Evolutionary conservation across 2,888 invertebrate genomes (phyloP).

Genomic region (Plutella xylostella): DNA sequence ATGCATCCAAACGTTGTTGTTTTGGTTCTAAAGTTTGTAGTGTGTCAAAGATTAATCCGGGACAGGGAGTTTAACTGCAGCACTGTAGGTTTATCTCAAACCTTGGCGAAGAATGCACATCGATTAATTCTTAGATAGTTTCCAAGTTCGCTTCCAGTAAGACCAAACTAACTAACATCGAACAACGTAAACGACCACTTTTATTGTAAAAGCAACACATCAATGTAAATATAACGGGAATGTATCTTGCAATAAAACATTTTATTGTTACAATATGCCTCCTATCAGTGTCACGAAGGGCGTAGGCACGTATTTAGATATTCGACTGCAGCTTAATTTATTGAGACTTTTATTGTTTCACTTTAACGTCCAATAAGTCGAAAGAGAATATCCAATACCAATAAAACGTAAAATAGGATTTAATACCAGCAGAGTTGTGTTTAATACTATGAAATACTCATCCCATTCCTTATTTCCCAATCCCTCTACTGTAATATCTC

Average conservation of each 20-base stretch:
- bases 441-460: background rate
- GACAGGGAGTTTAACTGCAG: background rate
- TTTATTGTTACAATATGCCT: constrained; percentile 52
- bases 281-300: constrained; percentile 42
- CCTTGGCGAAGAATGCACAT: background rate
- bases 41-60: background rate
- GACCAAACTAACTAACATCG: too few species aligned
- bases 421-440: background rate
- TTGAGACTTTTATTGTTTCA: constrained; percentile 50
- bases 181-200: background rate
- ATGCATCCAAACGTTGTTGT: constrained; percentile 14
- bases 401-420: constrained; percentile 9
- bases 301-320: constrained; percentile 48
- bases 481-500: background rate
- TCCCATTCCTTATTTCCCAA: background rate
- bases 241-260: constrained; percentile 51
- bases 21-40: background rate
- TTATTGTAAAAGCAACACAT: constrained; percentile 18
- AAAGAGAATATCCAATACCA: constrained; percentile 14
- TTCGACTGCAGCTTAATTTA: constrained; percentile 50
- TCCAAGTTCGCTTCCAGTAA: too few species aligned
- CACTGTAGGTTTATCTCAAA: background rate
- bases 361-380: constrained; percentile 43
- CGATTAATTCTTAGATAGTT: background rate
- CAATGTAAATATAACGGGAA: constrained; percentile 37